Conservation (phyloP, 2,888 invertebrate species). For the Tachystola acroxantha region DNA sequence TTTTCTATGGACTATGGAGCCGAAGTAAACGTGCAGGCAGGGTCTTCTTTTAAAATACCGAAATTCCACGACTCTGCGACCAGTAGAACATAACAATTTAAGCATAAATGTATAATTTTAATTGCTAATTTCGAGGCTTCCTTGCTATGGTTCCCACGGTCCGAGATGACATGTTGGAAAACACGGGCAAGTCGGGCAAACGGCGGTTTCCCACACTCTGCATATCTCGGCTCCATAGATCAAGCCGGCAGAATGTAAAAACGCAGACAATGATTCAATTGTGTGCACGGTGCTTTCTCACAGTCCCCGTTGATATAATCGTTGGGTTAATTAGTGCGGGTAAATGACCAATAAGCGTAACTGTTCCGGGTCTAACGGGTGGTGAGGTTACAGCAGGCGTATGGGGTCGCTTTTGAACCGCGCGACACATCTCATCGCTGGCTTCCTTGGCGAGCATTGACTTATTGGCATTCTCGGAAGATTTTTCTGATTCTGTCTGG, state of each 20-base stretch:
- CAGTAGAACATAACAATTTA: constrained; percentile 38
- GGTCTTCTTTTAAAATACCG: too few relatives aligned
- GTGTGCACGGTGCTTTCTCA: constrained; percentile 74
- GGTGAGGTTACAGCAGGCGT: too few relatives aligned
- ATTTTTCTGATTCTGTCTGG: too few relatives aligned
- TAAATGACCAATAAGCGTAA: constrained; percentile 61
- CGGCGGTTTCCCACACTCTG: constrained; percentile 71
- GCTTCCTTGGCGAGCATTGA: too few relatives aligned
- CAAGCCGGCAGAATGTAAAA: constrained; percentile 68
- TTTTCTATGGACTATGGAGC: too few relatives aligned
- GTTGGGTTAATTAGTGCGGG: constrained; percentile 66
- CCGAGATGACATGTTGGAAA: constrained; percentile 69
- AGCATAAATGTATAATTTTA: constrained; percentile 40
- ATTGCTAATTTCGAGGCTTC: constrained; percentile 41
- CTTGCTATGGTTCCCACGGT: constrained; percentile 55
- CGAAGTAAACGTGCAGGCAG: too few relatives aligned
- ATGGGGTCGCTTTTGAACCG: too few relatives aligned
- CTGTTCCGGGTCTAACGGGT: constrained; percentile 39
- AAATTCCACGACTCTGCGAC: constrained; percentile 5
- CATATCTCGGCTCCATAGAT: constrained; percentile 75
- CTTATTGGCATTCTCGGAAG: too few relatives aligned
- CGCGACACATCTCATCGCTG: too few relatives aligned
- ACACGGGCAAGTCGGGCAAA: constrained; percentile 49
- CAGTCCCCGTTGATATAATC: constrained; percentile 66
- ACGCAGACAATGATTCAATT: constrained; percentile 75